phyloP scores from a whole-genome alignment of 2,113 vertebrate species.

The Hepsetus odoe region DNA sequence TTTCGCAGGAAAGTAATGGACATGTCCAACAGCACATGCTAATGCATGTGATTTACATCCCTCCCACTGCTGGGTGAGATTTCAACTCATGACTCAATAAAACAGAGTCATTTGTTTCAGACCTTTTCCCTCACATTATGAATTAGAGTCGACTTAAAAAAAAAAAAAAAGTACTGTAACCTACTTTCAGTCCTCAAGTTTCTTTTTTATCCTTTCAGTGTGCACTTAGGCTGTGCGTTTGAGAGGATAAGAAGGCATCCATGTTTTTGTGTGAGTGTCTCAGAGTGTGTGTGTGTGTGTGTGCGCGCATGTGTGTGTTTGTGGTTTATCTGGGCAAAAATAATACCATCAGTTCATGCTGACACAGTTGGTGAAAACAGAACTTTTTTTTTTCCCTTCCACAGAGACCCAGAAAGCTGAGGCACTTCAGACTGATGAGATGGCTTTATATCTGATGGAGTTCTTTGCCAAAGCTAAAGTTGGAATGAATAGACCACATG shows the following conservation, averaged over 20 bases:
- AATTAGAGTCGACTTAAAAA: conserved; percentile 9
- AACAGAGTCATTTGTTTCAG: conserved; percentile 21
- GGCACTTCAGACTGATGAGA: neutral
- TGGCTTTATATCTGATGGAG: neutral
- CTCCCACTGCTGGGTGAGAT: neutral
- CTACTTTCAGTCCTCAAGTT: conserved; percentile 19
- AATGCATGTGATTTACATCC: conserved; percentile 44
- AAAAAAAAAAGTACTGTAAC: conserved; percentile 16
- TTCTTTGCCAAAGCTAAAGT: neutral
- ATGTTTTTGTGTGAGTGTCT: too few species aligned
- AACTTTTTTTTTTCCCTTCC: neutral
- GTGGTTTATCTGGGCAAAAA: conserved; percentile 39
- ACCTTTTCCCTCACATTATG: neutral
- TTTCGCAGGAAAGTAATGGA: conserved; percentile 35
- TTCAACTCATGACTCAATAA: conserved; percentile 33
- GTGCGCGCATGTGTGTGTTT: too few species aligned
- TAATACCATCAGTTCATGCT: conserved; percentile 40
- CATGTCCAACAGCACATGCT: conserved; percentile 37
- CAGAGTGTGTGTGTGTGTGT: too few species aligned
- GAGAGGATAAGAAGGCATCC: neutral
- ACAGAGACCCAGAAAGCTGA: neutral
- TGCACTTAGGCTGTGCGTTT: conserved; percentile 2
- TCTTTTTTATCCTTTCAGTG: neutral
- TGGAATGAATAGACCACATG: too few species aligned
- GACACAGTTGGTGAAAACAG: neutral